Conservation (phyloP, 1,140 invertebrate genomes). For the Eurosta solidaginis region DNA sequence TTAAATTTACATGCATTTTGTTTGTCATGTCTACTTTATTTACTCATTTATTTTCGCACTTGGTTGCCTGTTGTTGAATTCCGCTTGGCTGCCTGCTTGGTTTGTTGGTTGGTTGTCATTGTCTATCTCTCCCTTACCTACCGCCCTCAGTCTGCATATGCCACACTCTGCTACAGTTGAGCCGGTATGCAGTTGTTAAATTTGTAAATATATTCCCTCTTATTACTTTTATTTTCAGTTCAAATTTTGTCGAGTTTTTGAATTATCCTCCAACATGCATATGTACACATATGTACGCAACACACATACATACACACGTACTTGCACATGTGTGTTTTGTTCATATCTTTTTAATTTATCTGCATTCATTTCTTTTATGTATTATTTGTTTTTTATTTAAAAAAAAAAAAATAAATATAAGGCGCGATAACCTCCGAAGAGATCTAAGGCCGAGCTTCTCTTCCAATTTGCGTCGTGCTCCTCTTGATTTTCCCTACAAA, state of each 20-base stretch:
- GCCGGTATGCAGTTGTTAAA: background rate
- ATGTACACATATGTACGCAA: background rate
- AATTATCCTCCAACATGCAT: background rate
- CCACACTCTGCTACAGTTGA: too few species aligned
- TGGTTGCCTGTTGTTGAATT: conserved; percentile 19
- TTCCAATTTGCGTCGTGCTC: too few species aligned
- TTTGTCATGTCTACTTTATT: conserved; percentile 11
- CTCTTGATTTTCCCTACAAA: too few species aligned
- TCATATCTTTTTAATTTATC: conserved; percentile 7
- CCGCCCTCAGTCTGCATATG: background rate
- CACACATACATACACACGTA: background rate
- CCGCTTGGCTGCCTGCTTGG: conserved; percentile 1
- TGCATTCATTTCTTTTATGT: background rate
- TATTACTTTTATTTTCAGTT: background rate
- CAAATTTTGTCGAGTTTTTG: background rate
- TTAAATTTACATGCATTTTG: conserved; percentile 15
- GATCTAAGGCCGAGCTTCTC: too few species aligned
- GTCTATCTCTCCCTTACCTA: background rate
- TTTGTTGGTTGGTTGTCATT: background rate
- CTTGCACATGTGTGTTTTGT: background rate
- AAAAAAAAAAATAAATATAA: too few species aligned
- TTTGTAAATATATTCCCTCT: background rate
- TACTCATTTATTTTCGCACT: conserved; percentile 20
- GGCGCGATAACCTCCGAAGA: too few species aligned
- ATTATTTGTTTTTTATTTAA: too few species aligned